These are phyloP conservation scores for Gallinago nigripennis DNA, from an alignment of 2,797 vertebrate species.

Conservation along the genomic window DNA sequence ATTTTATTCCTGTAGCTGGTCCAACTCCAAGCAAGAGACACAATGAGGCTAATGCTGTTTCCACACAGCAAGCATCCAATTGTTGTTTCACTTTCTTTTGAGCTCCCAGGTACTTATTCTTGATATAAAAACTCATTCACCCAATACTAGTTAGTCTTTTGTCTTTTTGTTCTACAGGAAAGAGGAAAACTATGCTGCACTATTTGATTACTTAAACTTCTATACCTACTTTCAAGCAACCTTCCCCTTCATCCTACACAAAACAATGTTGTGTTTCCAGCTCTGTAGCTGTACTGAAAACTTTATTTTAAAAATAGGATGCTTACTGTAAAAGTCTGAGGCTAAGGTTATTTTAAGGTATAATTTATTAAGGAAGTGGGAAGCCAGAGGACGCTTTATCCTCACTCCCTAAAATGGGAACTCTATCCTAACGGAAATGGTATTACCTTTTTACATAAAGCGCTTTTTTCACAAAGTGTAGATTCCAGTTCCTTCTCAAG, in stretches of 20 bases:
- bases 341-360: background rate
- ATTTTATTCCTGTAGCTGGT: background rate
- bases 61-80: background rate
- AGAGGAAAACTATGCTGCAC: background rate
- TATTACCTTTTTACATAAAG: constrained; percentile 81
- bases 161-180: background rate
- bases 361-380: background rate
- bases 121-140: background rate
- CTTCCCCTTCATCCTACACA: background rate
- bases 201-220: background rate
- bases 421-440: background rate
- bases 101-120: background rate
- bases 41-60: background rate
- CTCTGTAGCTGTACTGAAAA: background rate
- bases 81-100: background rate
- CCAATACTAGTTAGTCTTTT: background rate
- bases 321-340: background rate
- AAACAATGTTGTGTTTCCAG: background rate
- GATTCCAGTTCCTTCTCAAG: constrained; percentile 76
- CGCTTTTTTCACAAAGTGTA: constrained; percentile 59
- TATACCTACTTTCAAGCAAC: background rate
- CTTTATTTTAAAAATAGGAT: background rate
- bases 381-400: background rate
- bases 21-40: background rate
- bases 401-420: background rate